Evolutionary conservation across 64 coral and sea anemone species (phyloP).

Genomic region (Acropora yongei): DNA sequence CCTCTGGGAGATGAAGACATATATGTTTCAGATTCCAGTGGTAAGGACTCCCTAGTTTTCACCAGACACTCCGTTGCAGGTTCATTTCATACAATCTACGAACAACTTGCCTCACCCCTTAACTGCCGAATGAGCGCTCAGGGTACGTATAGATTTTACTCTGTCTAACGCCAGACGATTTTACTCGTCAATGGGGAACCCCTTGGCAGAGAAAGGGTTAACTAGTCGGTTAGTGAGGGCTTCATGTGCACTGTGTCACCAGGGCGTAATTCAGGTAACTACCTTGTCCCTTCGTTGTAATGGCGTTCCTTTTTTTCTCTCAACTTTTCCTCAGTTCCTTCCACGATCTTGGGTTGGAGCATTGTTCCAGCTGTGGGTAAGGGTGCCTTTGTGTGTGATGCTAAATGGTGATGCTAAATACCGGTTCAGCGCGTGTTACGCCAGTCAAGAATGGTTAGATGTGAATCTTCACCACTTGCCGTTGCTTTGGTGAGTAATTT

Average conservation of each 20-base stretch:
- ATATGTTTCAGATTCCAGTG: background rate
- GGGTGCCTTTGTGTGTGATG: background rate
- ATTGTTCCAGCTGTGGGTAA: background rate
- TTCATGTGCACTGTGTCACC: conserved; percentile 9
- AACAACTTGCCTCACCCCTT: background rate
- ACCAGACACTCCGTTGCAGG: background rate
- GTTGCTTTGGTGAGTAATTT: conserved; percentile 35
- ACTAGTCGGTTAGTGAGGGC: background rate
- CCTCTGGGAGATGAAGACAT: too few species aligned
- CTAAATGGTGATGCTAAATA: background rate
- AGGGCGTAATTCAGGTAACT: background rate
- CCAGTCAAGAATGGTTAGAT: background rate
- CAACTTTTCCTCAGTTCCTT: background rate
- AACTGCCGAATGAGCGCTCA: too few species aligned
- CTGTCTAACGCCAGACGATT: too few species aligned
- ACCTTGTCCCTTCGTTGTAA: background rate
- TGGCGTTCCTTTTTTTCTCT: background rate
- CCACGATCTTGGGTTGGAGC: background rate
- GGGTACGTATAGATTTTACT: too few species aligned
- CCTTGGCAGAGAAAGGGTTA: background rate
- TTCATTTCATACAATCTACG: background rate
- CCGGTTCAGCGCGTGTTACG: background rate
- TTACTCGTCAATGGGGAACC: too few species aligned
- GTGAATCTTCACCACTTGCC: conserved; percentile 33
- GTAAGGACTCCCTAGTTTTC: background rate